Percentiles rank a stretch among this genome's conserved stretches.
Evolutionary conservation across 2,888 invertebrate species (phyloP).

Genomic region (Microctonus brassicae): DNA sequence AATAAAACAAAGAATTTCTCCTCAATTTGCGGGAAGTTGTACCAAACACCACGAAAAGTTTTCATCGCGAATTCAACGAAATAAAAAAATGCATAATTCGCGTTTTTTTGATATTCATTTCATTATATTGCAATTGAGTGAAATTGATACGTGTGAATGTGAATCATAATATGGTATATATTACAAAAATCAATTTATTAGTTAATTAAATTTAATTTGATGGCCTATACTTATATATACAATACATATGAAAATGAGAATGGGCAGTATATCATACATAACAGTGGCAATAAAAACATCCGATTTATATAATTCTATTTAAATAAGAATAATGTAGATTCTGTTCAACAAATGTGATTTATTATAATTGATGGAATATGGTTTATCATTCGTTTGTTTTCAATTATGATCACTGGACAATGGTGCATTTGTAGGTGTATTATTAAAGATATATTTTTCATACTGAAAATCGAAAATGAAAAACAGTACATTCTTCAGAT

Average conservation of each 20-base stretch:
- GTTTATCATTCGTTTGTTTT: background rate
- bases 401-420: background rate
- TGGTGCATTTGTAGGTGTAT: background rate
- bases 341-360: background rate
- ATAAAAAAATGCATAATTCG: background rate
- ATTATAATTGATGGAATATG: background rate
- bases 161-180: conserved; percentile 43
- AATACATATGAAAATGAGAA: background rate
- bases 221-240: conserved; percentile 16
- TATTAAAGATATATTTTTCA: background rate
- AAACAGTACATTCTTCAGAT: background rate
- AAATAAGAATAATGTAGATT: background rate
- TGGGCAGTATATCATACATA: background rate
- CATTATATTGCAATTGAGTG: conserved; percentile 35
- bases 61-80: conserved; percentile 37
- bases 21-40: conserved; percentile 32
- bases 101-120: background rate
- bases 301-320: too few relatives aligned
- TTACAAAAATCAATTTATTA: conserved; percentile 31
- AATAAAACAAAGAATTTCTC: conserved; percentile 50
- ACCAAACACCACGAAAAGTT: background rate
- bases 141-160: background rate
- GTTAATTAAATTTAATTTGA: conserved; percentile 14
- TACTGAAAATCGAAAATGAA: background rate
- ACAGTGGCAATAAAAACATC: background rate